Percentiles rank a stretch among this genome's conserved stretches.
phyloP scores from a whole-genome alignment of 2,797 vertebrate genomes.

The Rhinichthys osculus region DNA sequence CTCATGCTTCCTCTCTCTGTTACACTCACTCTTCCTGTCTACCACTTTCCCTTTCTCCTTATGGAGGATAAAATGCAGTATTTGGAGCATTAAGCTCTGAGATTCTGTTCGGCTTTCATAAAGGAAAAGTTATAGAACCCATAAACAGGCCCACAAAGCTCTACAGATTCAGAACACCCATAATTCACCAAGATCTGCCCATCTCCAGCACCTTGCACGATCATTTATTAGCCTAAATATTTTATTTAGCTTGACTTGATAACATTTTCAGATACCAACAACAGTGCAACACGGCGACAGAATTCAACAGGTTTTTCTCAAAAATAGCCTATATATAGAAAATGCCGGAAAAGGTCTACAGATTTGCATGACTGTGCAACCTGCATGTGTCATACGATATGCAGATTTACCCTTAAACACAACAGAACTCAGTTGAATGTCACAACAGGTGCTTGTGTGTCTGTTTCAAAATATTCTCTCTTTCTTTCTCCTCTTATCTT shows the following conservation, averaged over 20 bases:
- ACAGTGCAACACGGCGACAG: not conserved
- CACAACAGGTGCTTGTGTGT: slow-evolving; percentile 45
- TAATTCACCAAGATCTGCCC: not conserved
- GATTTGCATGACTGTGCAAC: not conserved
- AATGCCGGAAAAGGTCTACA: not conserved
- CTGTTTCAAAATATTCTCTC: slow-evolving; percentile 34
- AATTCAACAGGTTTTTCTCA: not conserved
- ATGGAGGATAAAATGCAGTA: slow-evolving; percentile 1
- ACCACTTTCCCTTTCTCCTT: not conserved
- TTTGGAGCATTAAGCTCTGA: slow-evolving; percentile 6
- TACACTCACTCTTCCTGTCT: slow-evolving; percentile 3
- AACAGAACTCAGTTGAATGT: slow-evolving; percentile 14
- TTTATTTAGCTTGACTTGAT: not conserved
- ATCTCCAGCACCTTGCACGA: not conserved
- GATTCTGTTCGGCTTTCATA: slow-evolving; percentile 4
- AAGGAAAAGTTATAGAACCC: not conserved
- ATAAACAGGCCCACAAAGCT: not conserved
- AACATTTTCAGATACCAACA: not conserved
- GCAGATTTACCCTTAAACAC: slow-evolving; percentile 27
- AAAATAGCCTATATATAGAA: not conserved
- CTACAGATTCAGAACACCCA: not conserved
- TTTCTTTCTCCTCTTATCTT: slow-evolving; percentile 39
- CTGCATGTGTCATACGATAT: slow-evolving; percentile 3
- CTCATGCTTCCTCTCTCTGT: slow-evolving; percentile 13
- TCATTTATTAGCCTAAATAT: not conserved